Evolutionary conservation across 2,113 vertebrate species (phyloP), one percentile per base, ranked within the genome.

Genomic region (Dasyurus viverrinus): DNA sequence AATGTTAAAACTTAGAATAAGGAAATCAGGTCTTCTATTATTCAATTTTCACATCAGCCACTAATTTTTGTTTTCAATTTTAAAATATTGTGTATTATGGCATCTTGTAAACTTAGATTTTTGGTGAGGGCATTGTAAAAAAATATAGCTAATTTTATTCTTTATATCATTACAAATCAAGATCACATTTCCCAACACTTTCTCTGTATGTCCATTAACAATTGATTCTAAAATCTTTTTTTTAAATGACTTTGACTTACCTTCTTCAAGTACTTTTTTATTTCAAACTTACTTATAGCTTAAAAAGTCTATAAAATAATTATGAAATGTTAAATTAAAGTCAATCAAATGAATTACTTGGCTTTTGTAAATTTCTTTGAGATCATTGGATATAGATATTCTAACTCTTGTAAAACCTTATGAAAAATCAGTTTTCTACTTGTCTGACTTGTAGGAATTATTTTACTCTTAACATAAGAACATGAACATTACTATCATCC

Each of bases 401-500:
- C 25, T 26, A 93, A 42, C 1, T 91, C 46, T 42, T 90, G 23
- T 94, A 47, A 92, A 96, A 91, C 27, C 47, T 97, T 68, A 90
- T 0, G 5, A 55, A 54, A 92, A 95, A 92, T 96, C 22, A 3
- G 54, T 92, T 0, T 68, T 42, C 94, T 53, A 5, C 90, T 54
- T 55, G 4, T n/a, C 1, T 94, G 6, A 90, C 50, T 96, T 91
- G 92, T 97, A 93, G 95, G 93, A 96, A 95, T 97, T 96, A 91
- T 98, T 94, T 95, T 89, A 92, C 92, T 94, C 52, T 2, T 90
- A 93, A 95, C 95, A 95, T 96, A 97, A 97, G 97, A 97, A 97
- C 1, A 30, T 90, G 93, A 98, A 91, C 92, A 46, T 97, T 90
- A 89, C 76, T 92, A 90, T 96, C 92, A 95, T 96, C 91, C 93